Evolutionary conservation across 2,113 vertebrate genomes (phyloP).

Genomic region (Vombatus ursinus): DNA sequence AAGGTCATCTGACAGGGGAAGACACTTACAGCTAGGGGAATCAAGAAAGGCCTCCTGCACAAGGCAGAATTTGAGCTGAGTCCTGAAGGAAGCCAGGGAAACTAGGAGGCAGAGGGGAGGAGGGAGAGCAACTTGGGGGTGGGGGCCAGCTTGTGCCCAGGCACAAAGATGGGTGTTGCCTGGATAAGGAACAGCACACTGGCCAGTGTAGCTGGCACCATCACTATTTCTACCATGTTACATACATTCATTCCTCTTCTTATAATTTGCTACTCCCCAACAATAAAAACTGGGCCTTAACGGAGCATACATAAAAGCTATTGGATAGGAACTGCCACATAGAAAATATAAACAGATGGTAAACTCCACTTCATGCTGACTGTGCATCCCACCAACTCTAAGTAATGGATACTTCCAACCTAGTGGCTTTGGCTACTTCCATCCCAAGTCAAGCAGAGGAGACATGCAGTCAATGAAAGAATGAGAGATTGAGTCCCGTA

Average conservation of each 20-base stretch:
- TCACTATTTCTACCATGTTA: not conserved
- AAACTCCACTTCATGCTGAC: conserved; percentile 70
- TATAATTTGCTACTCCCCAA: conserved; percentile 10
- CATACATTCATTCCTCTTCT: not conserved
- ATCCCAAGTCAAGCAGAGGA: conserved; percentile 45
- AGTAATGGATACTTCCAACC: conserved; percentile 71
- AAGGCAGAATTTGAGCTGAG: not conserved
- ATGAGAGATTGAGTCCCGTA: not conserved
- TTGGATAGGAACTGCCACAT: conserved; percentile 51
- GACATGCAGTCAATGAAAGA: conserved; percentile 40
- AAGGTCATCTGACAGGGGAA: not conserved
- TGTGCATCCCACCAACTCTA: conserved; percentile 68
- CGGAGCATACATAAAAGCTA: conserved; percentile 68
- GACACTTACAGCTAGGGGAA: not conserved
- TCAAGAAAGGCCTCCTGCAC: not conserved
- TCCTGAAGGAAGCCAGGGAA: not conserved
- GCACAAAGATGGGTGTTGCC: not conserved
- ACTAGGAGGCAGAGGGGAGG: too few species aligned
- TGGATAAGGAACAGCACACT: not conserved
- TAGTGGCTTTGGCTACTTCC: conserved; percentile 55
- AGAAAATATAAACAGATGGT: conserved; percentile 70
- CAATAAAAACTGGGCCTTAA: conserved; percentile 17
- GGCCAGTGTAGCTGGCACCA: not conserved
- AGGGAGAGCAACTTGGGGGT: not conserved
- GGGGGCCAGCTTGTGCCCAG: not conserved